phyloP scores from a whole-genome alignment of 2,113 vertebrate genomes.

The Vimba vimba region DNA sequence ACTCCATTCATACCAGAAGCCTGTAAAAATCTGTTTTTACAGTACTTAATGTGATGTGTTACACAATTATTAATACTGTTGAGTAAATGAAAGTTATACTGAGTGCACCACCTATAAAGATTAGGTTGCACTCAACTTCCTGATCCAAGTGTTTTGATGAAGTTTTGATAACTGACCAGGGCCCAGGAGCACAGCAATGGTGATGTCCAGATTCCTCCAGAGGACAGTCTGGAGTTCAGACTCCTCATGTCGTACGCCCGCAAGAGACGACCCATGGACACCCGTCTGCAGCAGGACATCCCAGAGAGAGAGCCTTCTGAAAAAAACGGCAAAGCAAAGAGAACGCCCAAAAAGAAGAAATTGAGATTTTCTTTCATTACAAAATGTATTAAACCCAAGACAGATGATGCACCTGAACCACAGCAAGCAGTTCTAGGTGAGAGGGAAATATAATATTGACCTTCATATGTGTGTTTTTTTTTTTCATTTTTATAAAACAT shows the following conservation, averaged over 20 bases:
- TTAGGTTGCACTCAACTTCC: too few species aligned
- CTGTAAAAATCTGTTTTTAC: too few species aligned
- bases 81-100: too few species aligned
- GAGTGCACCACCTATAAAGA: too few species aligned
- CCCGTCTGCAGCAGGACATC: background rate
- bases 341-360: constrained; percentile 33
- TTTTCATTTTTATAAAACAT: background rate
- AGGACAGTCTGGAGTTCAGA: constrained; percentile 61
- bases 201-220: background rate
- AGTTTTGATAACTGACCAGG: constrained; percentile 38
- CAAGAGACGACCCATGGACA: constrained; percentile 43
- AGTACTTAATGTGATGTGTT: too few species aligned
- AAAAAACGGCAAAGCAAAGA: background rate
- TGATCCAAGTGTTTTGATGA: background rate
- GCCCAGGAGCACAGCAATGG: background rate
- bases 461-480: background rate
- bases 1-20: too few species aligned
- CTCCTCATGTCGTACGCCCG: constrained; percentile 66
- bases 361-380: constrained; percentile 36
- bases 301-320: background rate
- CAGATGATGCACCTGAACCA: accelerated
- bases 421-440: constrained; percentile 1
- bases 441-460: background rate
- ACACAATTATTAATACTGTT: too few species aligned
- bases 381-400: constrained; percentile 56